Evolutionary conservation across 2,113 vertebrate species (phyloP).

Genomic region (Caracal caracal): DNA sequence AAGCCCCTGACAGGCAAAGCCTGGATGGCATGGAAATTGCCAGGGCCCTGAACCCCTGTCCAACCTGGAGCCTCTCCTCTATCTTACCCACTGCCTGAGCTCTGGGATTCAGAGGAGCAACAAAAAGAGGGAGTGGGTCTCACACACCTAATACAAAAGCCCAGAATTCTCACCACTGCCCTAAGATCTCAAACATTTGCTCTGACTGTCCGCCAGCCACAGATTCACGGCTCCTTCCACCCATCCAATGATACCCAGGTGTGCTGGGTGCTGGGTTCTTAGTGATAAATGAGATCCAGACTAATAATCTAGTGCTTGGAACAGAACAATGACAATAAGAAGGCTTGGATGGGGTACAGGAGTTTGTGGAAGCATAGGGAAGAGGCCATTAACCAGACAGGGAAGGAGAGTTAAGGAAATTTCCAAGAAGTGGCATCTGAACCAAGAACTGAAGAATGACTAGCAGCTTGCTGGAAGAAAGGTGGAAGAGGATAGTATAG

Average conservation of each 20-base stretch:
- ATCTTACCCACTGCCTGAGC: background rate
- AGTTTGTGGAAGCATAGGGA: background rate
- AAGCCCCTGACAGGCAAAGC: background rate
- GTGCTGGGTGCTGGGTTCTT: background rate
- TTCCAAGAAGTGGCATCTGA: background rate
- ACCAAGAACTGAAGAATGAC: background rate
- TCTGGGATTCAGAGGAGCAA: background rate
- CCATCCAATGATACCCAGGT: background rate
- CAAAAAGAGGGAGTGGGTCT: background rate
- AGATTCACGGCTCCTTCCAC: background rate
- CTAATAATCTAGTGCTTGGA: background rate
- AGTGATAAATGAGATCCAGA: background rate
- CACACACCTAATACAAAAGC: background rate
- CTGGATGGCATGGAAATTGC: background rate
- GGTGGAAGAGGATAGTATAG: background rate
- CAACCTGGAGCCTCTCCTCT: background rate
- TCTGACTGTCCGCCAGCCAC: background rate
- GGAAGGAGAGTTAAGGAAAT: background rate
- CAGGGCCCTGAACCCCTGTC: background rate
- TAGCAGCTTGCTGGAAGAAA: background rate
- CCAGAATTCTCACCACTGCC: background rate
- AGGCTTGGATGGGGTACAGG: background rate
- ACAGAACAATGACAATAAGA: background rate
- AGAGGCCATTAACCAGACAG: background rate
- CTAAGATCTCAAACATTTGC: background rate